Evolutionary conservation across 1,140 invertebrate genomes (phyloP), one percentile per base, ranked within the genome.

Genomic region (Drosophila azteca): DNA sequence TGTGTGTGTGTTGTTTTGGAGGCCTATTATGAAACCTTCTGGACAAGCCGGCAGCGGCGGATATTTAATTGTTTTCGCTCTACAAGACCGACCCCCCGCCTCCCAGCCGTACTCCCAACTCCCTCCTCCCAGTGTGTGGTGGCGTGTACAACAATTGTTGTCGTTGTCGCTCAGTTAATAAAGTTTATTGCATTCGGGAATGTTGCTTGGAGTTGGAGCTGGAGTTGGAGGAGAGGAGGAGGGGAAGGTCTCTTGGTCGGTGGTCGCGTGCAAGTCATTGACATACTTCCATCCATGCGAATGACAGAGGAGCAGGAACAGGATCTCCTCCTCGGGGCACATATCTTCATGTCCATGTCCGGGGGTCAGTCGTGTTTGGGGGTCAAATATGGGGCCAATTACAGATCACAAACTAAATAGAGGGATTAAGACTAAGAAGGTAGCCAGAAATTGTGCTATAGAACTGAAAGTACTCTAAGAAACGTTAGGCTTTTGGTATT

Each of bases 21-120:
- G 46, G 80, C 72, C 72, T 80, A 73, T 84, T 84, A 85, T 65
- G 71, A 55, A 55, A 52, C 67, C 61, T 64, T 50, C 75, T 67
- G 76, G 62, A 79, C 75, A 72, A 52, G 52, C 58, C 58, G 63
- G 41, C 45, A 71, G 31, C 76, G 80, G 31, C 76, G 80, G 76
- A 84, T 74, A 80, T 80, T 80, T 80, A 85, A 84, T 84, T 85
- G 81, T 81, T 74, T 74, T 79, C 50, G 31, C 64, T 24, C 31
- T 11, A 15, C 51, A 55, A 31, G 29, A 67, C 29, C 1, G 17
- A 20, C 9, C 7, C 49, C 20, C 24, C 24, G 4, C 24, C 24
- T 26, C 13, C 26, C 1, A n/a, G 20, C 46, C 59, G 9, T 39
- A 44, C 17, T 15, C n/a, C 49, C 15, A 17, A 17, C 9, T 8